These are phyloP conservation scores for Sphaerodactylus townsendi DNA, from an alignment of 2,113 vertebrate species.

Conservation along the genomic window DNA sequence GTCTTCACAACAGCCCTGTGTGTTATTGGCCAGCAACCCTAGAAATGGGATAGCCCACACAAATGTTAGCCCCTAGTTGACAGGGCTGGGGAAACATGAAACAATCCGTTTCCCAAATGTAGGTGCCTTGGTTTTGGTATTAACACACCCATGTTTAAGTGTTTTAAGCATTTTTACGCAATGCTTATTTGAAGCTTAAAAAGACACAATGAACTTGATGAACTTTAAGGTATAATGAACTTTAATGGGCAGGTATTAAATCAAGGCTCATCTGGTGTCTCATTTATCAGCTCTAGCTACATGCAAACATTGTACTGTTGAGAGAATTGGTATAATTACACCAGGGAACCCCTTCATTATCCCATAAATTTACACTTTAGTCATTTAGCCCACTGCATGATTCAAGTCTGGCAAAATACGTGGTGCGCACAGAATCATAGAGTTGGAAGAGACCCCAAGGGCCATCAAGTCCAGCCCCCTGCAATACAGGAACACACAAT, in stretches of 20 bases:
- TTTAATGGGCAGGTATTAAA: slow-evolving; percentile 45
- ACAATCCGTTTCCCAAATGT: too few relatives aligned
- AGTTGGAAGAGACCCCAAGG: too few relatives aligned
- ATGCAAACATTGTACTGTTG: slow-evolving; percentile 25
- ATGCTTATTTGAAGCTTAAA: slow-evolving; percentile 37
- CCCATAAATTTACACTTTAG: slow-evolving; percentile 32
- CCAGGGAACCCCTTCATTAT: slow-evolving; percentile 35
- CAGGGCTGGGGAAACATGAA: too few relatives aligned
- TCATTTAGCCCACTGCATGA: slow-evolving; percentile 35
- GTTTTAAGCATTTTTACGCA: too few relatives aligned
- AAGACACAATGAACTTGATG: slow-evolving; percentile 40
- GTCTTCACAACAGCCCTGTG: too few relatives aligned
- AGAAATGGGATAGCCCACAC: too few relatives aligned
- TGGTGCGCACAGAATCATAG: too few relatives aligned
- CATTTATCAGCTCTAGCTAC: slow-evolving; percentile 59
- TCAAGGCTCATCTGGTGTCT: slow-evolving; percentile 31
- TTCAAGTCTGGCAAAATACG: neutral
- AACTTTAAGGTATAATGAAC: slow-evolving; percentile 39
- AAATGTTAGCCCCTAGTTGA: too few relatives aligned
- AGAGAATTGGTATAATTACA: slow-evolving; percentile 54
- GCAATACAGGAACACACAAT: too few relatives aligned
- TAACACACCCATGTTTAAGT: neutral
- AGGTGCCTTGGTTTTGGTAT: too few relatives aligned
- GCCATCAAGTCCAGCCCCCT: too few relatives aligned
- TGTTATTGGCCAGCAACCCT: too few relatives aligned